Evolutionary conservation across 2,113 vertebrate species (phyloP).

Genomic region (Geococcyx californianus): DNA sequence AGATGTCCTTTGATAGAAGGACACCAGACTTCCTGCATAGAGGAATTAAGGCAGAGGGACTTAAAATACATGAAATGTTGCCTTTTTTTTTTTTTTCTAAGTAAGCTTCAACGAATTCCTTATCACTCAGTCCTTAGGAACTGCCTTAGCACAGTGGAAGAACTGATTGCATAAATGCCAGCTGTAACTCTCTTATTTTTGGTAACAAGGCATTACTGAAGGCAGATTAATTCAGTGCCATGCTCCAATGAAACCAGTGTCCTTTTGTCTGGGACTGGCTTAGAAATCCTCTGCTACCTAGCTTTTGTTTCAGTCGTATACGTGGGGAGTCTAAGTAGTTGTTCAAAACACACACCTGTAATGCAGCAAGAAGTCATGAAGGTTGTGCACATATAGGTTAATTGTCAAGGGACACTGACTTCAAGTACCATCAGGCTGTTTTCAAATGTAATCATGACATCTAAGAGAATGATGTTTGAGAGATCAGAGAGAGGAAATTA

Average conservation of each 20-base stretch:
- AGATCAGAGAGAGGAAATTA: slow-evolving; percentile 55
- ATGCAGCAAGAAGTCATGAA: neutral
- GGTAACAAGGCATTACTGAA: slow-evolving; percentile 34
- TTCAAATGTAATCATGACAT: slow-evolving; percentile 23
- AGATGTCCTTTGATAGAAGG: neutral
- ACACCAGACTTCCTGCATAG: neutral
- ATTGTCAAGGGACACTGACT: slow-evolving; percentile 2
- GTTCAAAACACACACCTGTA: neutral
- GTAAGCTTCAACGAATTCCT: neutral
- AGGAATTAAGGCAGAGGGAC: neutral
- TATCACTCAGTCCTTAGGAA: neutral
- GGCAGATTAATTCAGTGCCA: slow-evolving; percentile 30
- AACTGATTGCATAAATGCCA: slow-evolving; percentile 55
- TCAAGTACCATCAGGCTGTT: slow-evolving; percentile 39
- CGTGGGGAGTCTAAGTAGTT: no score
- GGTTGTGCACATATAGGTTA: slow-evolving; percentile 22
- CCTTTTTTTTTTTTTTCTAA: neutral
- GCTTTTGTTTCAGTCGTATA: neutral
- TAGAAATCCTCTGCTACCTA: neutral
- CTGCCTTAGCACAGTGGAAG: slow-evolving; percentile 18
- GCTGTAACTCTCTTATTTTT: slow-evolving; percentile 56
- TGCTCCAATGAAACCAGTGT: neutral
- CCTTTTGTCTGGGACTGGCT: neutral
- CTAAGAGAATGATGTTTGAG: slow-evolving; percentile 49
- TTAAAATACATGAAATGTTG: neutral